Conservation (phyloP, 2,888 invertebrate genomes). For the Eupsilia transversa region DNA sequence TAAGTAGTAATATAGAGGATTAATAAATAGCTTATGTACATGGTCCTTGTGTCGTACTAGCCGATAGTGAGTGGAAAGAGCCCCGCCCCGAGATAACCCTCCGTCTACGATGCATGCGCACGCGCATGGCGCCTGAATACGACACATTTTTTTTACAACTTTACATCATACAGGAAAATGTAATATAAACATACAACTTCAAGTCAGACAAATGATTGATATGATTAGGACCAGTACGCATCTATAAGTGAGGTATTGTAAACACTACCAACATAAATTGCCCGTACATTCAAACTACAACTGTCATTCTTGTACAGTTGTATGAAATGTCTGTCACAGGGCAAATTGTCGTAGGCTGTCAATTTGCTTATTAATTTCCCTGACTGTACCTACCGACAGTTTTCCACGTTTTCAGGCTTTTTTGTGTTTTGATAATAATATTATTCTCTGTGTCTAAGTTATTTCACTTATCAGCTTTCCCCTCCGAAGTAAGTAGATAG, state of each 20-base stretch:
- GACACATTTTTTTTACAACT: conserved; percentile 44
- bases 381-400: background rate
- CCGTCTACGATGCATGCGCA: conserved; percentile 51
- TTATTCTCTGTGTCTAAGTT: background rate
- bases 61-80: conserved; percentile 69
- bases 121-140: conserved; percentile 55
- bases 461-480: background rate
- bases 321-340: too few relatives aligned
- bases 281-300: too few relatives aligned
- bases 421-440: background rate
- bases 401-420: background rate
- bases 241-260: background rate
- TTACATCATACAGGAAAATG: conserved; percentile 48
- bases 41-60: conserved; percentile 42
- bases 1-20: conserved; percentile 7
- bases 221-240: background rate
- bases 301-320: too few relatives aligned
- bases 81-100: conserved; percentile 71
- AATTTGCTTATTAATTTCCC: too few relatives aligned
- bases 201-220: conserved; percentile 11
- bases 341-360: too few relatives aligned
- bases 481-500: background rate
- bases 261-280: too few relatives aligned
- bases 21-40: conserved; percentile 36
- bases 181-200: conserved; percentile 29